Evolutionary conservation across 2,113 vertebrate species (phyloP).

Genomic region (Indicator maculatus): DNA sequence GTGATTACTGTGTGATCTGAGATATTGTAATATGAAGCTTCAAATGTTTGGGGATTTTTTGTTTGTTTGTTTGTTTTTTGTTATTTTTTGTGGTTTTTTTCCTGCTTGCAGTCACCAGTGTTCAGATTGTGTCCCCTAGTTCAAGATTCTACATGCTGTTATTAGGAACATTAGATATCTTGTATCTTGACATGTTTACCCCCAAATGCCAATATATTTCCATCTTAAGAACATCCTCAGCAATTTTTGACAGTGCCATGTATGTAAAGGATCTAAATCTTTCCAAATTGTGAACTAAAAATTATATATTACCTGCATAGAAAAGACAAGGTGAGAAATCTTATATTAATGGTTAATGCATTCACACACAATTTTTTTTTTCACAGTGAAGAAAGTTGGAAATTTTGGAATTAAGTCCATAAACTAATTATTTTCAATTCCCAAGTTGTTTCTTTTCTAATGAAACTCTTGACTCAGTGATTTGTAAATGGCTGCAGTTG

Average conservation of each 20-base stretch:
- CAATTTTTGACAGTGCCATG: neutral
- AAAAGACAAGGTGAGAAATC: neutral
- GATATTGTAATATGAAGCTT: neutral
- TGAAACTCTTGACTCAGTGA: neutral
- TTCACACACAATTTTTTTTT: neutral
- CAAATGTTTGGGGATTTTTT: neutral
- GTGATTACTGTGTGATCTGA: neutral
- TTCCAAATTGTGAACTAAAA: neutral
- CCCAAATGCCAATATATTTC: neutral
- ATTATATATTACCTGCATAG: neutral
- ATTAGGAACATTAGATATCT: neutral
- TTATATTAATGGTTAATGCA: neutral
- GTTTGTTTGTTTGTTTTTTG: too few relatives aligned
- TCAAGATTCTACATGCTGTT: neutral
- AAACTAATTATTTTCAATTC: slow-evolving; percentile 38
- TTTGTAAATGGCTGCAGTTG: slow-evolving; percentile 15
- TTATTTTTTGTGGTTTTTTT: neutral
- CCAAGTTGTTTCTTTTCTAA: neutral
- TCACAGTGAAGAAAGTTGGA: neutral
- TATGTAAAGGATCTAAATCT: neutral
- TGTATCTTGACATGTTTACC: neutral
- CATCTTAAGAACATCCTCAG: neutral
- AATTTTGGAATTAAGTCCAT: slow-evolving; percentile 21
- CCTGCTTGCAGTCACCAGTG: neutral
- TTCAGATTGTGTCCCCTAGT: neutral